phyloP scores from a whole-genome alignment of 2,797 vertebrate genomes.

The Alosa sapidissima region DNA sequence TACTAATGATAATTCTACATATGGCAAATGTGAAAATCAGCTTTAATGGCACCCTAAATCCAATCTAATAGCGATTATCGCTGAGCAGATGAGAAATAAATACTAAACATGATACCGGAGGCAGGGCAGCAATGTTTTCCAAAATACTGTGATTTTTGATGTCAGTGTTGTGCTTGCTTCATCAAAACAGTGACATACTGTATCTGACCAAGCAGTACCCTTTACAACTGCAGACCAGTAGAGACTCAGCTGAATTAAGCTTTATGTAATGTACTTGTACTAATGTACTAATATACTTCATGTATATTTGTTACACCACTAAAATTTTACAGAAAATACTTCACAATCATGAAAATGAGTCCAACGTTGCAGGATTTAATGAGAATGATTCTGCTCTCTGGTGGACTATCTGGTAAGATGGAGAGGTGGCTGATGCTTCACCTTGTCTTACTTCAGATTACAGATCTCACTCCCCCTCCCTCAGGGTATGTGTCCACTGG shows the following conservation, averaged over 20 bases:
- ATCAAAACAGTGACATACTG: neutral
- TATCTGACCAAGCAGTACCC: neutral
- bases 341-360: too few relatives aligned
- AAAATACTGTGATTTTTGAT: neutral
- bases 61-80: constrained; percentile 77
- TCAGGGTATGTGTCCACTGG: constrained; percentile 70
- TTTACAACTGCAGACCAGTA: too few relatives aligned
- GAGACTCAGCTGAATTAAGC: too few relatives aligned
- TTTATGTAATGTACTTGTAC: too few relatives aligned
- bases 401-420: constrained; percentile 30
- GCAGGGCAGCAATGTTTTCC: constrained; percentile 39
- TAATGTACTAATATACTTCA: too few relatives aligned
- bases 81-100: constrained; percentile 76
- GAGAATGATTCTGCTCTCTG: constrained; percentile 6
- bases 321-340: too few relatives aligned
- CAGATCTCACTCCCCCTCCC: constrained; percentile 73
- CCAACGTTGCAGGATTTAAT: too few relatives aligned
- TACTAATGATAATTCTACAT: constrained; percentile 78
- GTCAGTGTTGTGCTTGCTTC: neutral
- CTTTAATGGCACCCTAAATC: constrained; percentile 75
- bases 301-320: too few relatives aligned
- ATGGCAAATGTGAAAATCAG: constrained; percentile 76
- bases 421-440: constrained; percentile 73
- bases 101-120: constrained; percentile 66
- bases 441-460: constrained; percentile 73